Evolutionary conservation across 1,140 invertebrate species (phyloP), one percentile per base, ranked within the genome.

Genomic region (Drosophila parvula): DNA sequence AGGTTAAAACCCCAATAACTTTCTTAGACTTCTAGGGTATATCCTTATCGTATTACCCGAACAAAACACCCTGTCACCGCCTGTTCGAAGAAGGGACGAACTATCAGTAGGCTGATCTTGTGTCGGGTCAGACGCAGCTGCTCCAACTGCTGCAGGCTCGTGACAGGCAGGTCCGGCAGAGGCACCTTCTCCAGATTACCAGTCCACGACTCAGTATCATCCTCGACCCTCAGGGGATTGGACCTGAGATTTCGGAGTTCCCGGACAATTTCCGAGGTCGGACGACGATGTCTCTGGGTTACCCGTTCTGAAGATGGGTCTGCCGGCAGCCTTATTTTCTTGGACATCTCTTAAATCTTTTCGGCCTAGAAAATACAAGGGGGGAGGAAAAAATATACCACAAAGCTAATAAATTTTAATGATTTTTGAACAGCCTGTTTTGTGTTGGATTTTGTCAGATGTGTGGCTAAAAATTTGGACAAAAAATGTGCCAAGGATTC

Each of bases 51-150:
- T 12, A 77, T 82, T 8, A 86, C 27, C 0, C 82, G 59, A 0
- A 88, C 82, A 41, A 88, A 88, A 14, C 83, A 86, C 8, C 59
- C 63, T 32, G 41, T 51, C 0, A 88, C 70, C 7, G 59, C 51
- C 60, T 79, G 65, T 5, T 86, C 83, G 3, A 88, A 88, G 32
- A 28, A 55, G 5, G 47, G 44, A 30, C 79, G 57, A 3, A 57
- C n/a, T 27, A 88, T 57, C 11, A 86, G 58, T 51, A 77, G 47
- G 14, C 36, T 56, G 4, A 88, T 34, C 2, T 79, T 62, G 40
- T 86, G 56, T 0, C 82, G 83, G 0, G 70, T 82, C 28, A 86
- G 51, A 18, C 60, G 65, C 14, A 86, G 48, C 18, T 48, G 70
- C 11, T 88, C 55, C 44, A 86, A 6, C 27, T 88, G 50, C 6